Evolutionary conservation across 2,113 vertebrate species (phyloP).

Genomic region (Zeus faber): DNA sequence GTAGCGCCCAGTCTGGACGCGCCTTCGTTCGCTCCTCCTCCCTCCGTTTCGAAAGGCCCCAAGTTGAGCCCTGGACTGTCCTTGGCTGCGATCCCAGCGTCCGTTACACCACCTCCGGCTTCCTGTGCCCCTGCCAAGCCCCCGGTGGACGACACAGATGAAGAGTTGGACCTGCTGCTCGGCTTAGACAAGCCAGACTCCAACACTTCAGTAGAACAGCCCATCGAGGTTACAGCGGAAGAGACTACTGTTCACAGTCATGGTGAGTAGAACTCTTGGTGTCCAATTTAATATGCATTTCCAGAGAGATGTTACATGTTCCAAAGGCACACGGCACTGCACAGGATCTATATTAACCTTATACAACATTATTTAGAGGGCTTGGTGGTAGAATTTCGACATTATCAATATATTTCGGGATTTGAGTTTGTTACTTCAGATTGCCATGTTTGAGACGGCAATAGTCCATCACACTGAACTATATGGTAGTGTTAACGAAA

Average conservation of each 20-base stretch:
- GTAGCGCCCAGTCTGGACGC: conserved; percentile 60
- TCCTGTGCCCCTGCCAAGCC: neutral
- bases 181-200: conserved; percentile 73
- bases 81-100: neutral
- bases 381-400: too few relatives aligned
- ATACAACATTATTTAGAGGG: too few relatives aligned
- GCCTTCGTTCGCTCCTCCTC: conserved; percentile 46
- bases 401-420: too few relatives aligned
- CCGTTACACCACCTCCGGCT: conserved; percentile 6
- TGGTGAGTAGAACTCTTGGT: too few relatives aligned
- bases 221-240: conserved; percentile 23
- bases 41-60: neutral
- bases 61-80: neutral
- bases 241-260: neutral
- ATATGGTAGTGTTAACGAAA: too few relatives aligned
- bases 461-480: too few relatives aligned
- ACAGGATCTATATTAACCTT: too few relatives aligned
- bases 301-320: too few relatives aligned
- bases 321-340: too few relatives aligned
- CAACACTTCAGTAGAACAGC: conserved; percentile 16
- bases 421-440: too few relatives aligned
- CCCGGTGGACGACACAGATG: conserved; percentile 70
- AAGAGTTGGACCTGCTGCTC: conserved; percentile 87
- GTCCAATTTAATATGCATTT: too few relatives aligned
- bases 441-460: too few relatives aligned